A percentile compares a stretch with the other conserved stretches of the same genome.
Conservation (phyloP, 2,797 vertebrate genomes). For the Coreius guichenoti region DNA sequence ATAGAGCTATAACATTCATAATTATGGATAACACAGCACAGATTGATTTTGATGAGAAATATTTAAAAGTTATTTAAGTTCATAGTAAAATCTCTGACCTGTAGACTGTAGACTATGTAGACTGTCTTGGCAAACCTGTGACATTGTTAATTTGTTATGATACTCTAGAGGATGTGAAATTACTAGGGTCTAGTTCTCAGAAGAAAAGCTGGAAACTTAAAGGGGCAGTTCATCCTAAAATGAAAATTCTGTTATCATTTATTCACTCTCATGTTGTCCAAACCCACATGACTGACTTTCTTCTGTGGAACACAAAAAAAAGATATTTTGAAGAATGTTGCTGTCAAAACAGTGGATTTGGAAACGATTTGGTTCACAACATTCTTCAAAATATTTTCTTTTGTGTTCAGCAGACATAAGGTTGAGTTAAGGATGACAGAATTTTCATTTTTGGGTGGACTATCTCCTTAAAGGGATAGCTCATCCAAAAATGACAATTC, state of each 20-base stretch:
- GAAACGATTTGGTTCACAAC: background rate
- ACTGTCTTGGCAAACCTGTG: background rate
- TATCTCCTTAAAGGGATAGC: background rate
- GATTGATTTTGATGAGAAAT: background rate
- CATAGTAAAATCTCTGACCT: background rate
- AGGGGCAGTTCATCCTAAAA: background rate
- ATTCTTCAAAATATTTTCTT: background rate
- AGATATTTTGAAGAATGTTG: background rate
- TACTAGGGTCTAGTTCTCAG: background rate
- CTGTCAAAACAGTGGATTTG: background rate
- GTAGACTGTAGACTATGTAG: background rate
- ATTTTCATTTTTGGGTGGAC: background rate
- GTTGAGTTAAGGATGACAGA: too few species aligned
- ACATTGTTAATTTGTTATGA: background rate
- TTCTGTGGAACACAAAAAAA: background rate
- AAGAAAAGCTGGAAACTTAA: background rate
- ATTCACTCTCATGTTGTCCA: background rate
- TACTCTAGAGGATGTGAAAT: background rate
- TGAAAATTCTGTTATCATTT: background rate
- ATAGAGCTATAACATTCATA: background rate
- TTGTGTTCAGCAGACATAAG: too few species aligned
- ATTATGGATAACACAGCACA: background rate
- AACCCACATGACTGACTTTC: background rate
- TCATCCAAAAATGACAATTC: too few species aligned
- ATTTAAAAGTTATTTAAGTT: background rate